These are phyloP conservation scores for Oncorhynchus nerka DNA, from an alignment of 2,113 vertebrate species.

Conservation along the genomic window DNA sequence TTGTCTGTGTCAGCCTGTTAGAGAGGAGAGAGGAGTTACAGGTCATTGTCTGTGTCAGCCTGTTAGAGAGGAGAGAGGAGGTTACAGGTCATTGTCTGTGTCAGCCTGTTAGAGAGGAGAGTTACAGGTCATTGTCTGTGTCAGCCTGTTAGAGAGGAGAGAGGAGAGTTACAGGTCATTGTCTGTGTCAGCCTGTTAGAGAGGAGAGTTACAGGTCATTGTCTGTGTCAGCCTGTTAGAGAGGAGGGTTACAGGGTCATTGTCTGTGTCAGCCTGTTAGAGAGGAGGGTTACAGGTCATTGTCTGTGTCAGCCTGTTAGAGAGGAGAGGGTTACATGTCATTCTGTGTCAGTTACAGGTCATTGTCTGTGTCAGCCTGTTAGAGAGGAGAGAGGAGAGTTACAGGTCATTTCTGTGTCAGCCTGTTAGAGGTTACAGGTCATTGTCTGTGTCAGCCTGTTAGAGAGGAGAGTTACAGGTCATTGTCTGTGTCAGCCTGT, in stretches of 20 bases:
- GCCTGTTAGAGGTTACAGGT: slow-evolving; percentile 76
- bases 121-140: slow-evolving; percentile 84
- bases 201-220: slow-evolving; percentile 76
- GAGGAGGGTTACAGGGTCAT: slow-evolving; percentile 73
- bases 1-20: no score
- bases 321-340: no score
- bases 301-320: slow-evolving; percentile 84
- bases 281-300: slow-evolving; percentile 72
- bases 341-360: no score
- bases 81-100: slow-evolving; percentile 80
- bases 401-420: slow-evolving; percentile 87
- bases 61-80: slow-evolving; percentile 56
- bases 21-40: slow-evolving; percentile 25
- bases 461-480: slow-evolving; percentile 62
- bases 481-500: slow-evolving; percentile 89
- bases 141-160: slow-evolving; percentile 78
- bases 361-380: slow-evolving; percentile 89
- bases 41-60: slow-evolving; percentile 89
- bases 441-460: slow-evolving; percentile 89
- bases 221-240: slow-evolving; percentile 82
- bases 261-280: slow-evolving; percentile 84
- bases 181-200: slow-evolving; percentile 82
- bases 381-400: not conserved
- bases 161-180: slow-evolving; percentile 75
- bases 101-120: slow-evolving; percentile 74